Base-by-base conservation (phyloP, 2,113 vertebrate genomes). In the Eidolon helvum region DNA sequence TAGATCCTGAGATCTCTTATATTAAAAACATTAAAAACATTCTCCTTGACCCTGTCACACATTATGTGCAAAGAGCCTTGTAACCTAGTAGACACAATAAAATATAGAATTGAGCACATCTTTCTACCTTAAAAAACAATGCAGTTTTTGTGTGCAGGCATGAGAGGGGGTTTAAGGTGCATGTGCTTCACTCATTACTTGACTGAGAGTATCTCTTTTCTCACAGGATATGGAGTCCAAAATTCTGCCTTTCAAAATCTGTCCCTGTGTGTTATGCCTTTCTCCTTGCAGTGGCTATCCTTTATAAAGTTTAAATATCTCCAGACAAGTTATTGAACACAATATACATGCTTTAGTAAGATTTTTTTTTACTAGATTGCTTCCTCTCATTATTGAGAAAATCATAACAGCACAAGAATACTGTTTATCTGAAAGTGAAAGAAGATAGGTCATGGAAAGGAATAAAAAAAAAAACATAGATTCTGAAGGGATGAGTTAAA, bases 41-140 rank as follows among this genome's bases (percentile, higher is more conserved):
- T 78, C 24, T 78, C 21, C 16, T 91, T 80, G 63, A 87, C n/a
- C 24, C 24, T 75, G 3, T 45, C 59, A 71, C 0, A 75, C 10
- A 2, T 63, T 72, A 15, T 24, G 8, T 87, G 55, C 48, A 83
- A 68, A 79, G 15, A 87, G 24, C 18, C 38, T 53, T 65, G 14
- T 45, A 86, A 90, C 59, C 48, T 87, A 38, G 55, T 69, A 94
- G 22, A 92, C 15, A 74, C 6, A 86, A 75, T 55, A 72, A 61
- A 91, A 83, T 59, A 3, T 74, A 80, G 30, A 66, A 43, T 40
- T 12, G 7, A 35, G 18, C 43, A 38, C 91, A 86, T 96, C 24
- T 48, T 82, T 93, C 48, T 40, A 69, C 53, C 28, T 82, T 69
- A 50, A 72, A 93, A 59, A 94, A 2, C n/a, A 63, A 3, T 10